phyloP scores from a whole-genome alignment of 1,140 invertebrate species.

The Aphaenogaster rudis region DNA sequence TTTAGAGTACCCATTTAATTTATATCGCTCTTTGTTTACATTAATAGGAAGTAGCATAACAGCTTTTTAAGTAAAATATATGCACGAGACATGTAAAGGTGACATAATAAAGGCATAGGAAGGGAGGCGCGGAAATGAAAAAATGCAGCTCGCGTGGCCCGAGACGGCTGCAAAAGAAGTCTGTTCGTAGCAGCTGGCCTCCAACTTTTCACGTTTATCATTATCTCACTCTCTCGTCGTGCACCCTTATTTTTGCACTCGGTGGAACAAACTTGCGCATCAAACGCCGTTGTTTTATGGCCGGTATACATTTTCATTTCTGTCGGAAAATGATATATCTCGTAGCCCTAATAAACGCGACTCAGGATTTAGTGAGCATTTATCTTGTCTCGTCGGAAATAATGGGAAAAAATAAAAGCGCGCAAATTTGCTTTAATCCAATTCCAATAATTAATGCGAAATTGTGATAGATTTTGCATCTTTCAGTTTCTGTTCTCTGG shows the following conservation, averaged over 20 bases:
- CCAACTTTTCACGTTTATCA: slow-evolving; percentile 75
- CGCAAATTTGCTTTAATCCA: slow-evolving; percentile 19
- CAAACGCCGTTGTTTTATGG: slow-evolving; percentile 67
- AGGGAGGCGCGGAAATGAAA: slow-evolving; percentile 48
- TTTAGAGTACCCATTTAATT: not conserved
- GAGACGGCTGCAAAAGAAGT: slow-evolving; percentile 64
- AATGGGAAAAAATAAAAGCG: slow-evolving; percentile 34
- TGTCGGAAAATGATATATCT: slow-evolving; percentile 60
- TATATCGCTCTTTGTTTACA: slow-evolving; percentile 31
- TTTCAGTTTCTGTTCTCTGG: not conserved
- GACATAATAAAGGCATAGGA: slow-evolving; percentile 21
- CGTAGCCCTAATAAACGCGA: slow-evolving; percentile 62
- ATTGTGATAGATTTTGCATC: not conserved
- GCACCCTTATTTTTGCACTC: slow-evolving; percentile 57
- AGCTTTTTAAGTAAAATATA: slow-evolving; percentile 49
- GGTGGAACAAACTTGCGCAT: slow-evolving; percentile 69
- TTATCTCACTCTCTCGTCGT: slow-evolving; percentile 51
- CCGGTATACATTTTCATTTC: slow-evolving; percentile 42
- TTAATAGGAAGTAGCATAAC: slow-evolving; percentile 32
- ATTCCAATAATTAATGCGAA: slow-evolving; percentile 35
- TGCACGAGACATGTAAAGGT: slow-evolving; percentile 24
- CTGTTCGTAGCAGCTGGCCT: slow-evolving; percentile 61
- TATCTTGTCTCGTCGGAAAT: slow-evolving; percentile 49
- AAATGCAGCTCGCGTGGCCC: slow-evolving; percentile 54
- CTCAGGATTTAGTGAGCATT: slow-evolving; percentile 41